These are phyloP conservation scores for Larimichthys polyactis DNA, from an alignment of 2,113 vertebrate species.

Conservation along the genomic window DNA sequence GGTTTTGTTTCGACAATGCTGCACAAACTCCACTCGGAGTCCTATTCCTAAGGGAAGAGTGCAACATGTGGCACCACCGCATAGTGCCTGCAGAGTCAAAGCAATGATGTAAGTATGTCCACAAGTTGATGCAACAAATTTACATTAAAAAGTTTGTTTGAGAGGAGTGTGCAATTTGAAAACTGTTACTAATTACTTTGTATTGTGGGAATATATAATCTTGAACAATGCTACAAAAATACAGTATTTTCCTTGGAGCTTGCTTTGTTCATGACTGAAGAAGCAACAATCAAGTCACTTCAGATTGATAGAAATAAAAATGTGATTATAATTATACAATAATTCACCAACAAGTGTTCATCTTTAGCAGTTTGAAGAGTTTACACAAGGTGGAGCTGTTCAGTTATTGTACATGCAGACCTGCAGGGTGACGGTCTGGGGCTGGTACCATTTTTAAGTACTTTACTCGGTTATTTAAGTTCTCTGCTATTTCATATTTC, in stretches of 20 bases:
- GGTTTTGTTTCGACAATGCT: too few relatives aligned
- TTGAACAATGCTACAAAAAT: background rate
- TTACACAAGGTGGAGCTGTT: background rate
- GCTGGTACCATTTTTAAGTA: background rate
- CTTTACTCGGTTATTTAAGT: background rate
- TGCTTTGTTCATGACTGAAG: too few relatives aligned
- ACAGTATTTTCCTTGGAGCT: too few relatives aligned
- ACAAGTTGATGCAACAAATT: background rate
- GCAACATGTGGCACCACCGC: fast-evolving
- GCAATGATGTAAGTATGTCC: constrained; percentile 34
- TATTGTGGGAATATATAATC: background rate
- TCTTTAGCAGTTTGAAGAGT: background rate
- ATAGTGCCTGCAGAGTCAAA: fast-evolving
- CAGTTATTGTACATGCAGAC: background rate
- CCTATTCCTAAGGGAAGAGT: too few relatives aligned
- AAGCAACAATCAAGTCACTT: too few relatives aligned
- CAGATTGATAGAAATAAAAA: too few relatives aligned
- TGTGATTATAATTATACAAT: background rate
- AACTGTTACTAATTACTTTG: background rate
- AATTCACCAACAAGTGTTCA: too few relatives aligned
- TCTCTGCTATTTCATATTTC: background rate
- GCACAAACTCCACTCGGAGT: fast-evolving
- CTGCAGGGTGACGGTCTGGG: background rate
- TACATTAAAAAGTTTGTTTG: background rate
- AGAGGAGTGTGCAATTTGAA: background rate